Evolutionary conservation across 2,888 invertebrate species (phyloP), one percentile per base, ranked within the genome.

Genomic region (Nomada fucata): DNA sequence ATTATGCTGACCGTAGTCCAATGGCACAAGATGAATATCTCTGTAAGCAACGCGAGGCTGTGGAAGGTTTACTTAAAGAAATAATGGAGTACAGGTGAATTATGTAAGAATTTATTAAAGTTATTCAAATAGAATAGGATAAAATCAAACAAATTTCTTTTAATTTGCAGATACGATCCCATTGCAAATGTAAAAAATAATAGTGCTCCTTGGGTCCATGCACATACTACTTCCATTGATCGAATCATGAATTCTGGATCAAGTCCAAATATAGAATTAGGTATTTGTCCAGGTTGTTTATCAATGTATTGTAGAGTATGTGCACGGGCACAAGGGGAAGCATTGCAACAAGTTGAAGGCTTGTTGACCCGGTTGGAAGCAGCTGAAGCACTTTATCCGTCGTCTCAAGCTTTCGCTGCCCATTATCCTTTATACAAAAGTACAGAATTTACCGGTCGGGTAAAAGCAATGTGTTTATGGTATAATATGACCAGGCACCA

Each of bases 401-500:
- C 98, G 7, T 96, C 96, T 70, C 96, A 96, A 88, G 97, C 97
- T 29, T 97, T 98, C 94, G 97, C 96, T 0, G 94, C 94, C 9
- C 96, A 97, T 79, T 97, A 97, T 94, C 96, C 97, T 18, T 94
- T 96, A 20, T 96, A 97, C 84, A 95, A 95, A 79, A 96, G 96
- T 78, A 92, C 95, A 1, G 94, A 95, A 75, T 97, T 97, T 90
- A 95, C 95, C 44, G 95, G 95, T 70, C 94, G 96, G 89, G 95
- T 97, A 13, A 96, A 97, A 94, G 97, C 98, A 15, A 96, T 98
- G 95, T 98, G 97, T 91, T 94, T 98, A 2, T 99, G 98, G 98
- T 97, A 97, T 93, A 99, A 98, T 94, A 97, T 97, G 92, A 97
- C 97, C 0, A 95, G 96, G 88, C 97, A 98, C 93, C 96, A 98